Evolutionary conservation across 2,888 invertebrate genomes (phyloP).

Genomic region (Temnothorax ravouxi): DNA sequence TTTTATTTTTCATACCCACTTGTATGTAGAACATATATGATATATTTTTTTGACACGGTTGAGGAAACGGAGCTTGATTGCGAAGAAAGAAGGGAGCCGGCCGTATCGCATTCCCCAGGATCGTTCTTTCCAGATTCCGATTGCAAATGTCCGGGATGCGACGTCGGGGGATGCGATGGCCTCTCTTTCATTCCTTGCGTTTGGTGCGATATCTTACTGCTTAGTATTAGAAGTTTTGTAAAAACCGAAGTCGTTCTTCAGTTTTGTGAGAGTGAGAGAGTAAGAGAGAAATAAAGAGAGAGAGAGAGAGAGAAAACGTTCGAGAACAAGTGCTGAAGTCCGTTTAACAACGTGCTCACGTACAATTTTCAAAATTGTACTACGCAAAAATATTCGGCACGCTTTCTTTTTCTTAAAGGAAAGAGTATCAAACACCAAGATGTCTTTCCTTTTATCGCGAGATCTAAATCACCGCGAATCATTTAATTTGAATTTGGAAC

Average conservation of each 20-base stretch:
- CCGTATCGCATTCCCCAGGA: conserved; percentile 5
- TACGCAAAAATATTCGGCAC: background rate
- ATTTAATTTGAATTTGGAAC: background rate
- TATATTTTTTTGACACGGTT: conserved; percentile 74
- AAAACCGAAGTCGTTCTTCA: conserved; percentile 51
- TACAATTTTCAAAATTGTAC: conserved; percentile 16
- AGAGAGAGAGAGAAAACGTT: conserved; percentile 4
- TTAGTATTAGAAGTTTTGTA: conserved; percentile 58
- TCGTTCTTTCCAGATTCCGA: background rate
- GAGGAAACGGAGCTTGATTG: conserved; percentile 41
- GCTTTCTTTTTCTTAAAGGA: background rate
- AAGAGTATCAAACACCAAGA: background rate
- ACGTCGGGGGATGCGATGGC: conserved; percentile 15
- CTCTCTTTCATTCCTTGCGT: conserved; percentile 57
- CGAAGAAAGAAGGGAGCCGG: conserved; percentile 14
- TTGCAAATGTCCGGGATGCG: conserved; percentile 33
- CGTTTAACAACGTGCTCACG: conserved; percentile 37
- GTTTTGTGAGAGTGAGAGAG: conserved; percentile 16
- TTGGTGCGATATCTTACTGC: conserved; percentile 62
- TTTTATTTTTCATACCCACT: conserved; percentile 78
- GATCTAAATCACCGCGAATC: background rate
- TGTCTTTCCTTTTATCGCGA: conserved; percentile 12
- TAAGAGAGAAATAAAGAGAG: conserved; percentile 1
- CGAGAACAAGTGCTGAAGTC: conserved; percentile 48
- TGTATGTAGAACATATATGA: conserved; percentile 65